These are phyloP conservation scores for Leucophenga montana DNA, from an alignment of 2,888 invertebrate genomes.

Conservation along the genomic window DNA sequence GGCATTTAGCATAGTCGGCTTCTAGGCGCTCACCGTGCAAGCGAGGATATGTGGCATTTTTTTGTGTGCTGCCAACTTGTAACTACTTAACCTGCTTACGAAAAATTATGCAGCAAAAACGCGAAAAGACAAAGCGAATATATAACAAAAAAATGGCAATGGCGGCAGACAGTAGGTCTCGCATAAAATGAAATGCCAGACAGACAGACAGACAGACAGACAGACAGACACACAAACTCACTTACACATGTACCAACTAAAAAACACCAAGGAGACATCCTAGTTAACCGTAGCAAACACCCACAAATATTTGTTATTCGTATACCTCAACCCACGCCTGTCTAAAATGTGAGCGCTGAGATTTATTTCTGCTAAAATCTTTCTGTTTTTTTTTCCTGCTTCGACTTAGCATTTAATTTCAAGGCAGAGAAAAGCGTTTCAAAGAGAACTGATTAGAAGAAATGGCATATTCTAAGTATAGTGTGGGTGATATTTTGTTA, in stretches of 20 bases:
- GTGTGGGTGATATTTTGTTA: too few relatives aligned
- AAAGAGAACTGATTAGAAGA: neutral
- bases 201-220: neutral
- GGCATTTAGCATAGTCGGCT: neutral
- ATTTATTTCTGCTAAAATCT: neutral
- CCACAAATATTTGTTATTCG: neutral
- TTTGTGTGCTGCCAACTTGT: conserved; percentile 10
- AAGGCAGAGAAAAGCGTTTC: too few relatives aligned
- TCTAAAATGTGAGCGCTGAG: neutral
- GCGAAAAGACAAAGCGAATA: neutral
- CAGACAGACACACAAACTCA: neutral
- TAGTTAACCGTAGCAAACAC: neutral
- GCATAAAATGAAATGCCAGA: neutral
- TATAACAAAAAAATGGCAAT: neutral
- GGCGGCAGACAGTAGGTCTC: conserved; percentile 7
- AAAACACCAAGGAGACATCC: neutral
- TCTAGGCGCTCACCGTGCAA: too few relatives aligned
- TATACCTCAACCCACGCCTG: neutral
- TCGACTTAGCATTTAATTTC: too few relatives aligned
- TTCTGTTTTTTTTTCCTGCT: too few relatives aligned
- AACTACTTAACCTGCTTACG: conserved; percentile 19
- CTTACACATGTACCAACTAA: neutral
- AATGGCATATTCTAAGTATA: neutral
- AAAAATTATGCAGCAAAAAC: conserved; percentile 16
- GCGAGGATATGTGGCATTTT: neutral